These are phyloP conservation scores for Cliona cf. orientalis DNA, from an alignment of 37 sponge, comb jelly and placozoan genomes.

Conservation along the genomic window DNA sequence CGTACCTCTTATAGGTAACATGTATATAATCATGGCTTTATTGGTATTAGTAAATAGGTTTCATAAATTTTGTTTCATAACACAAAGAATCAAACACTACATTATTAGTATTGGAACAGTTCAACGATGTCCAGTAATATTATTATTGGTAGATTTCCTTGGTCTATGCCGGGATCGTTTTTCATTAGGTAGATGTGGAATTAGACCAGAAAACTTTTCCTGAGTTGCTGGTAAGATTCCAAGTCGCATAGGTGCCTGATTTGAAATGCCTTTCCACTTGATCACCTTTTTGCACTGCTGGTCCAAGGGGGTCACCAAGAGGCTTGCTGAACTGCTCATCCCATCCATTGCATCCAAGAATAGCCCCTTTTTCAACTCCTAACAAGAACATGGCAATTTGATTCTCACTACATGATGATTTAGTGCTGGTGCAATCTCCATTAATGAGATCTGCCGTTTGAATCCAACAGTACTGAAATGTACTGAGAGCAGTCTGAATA, in stretches of 20 bases:
- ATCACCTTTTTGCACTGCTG: slow-evolving; percentile 17
- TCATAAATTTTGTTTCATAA: too few species aligned
- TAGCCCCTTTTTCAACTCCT: slow-evolving; percentile 2
- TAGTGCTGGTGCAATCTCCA: slow-evolving; percentile 27
- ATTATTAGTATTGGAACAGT: too few species aligned
- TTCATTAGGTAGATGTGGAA: too few species aligned
- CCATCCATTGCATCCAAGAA: slow-evolving; percentile 24
- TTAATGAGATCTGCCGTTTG: slow-evolving; percentile 13
- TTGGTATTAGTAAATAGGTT: too few species aligned
- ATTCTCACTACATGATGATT: slow-evolving; percentile 1
- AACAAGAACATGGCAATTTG: slow-evolving; percentile 21
- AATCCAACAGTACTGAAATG: neutral
- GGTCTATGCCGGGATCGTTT: too few species aligned
- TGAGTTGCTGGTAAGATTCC: slow-evolving; percentile 27
- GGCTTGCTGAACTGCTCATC: slow-evolving; percentile 26
- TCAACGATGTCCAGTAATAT: too few species aligned
- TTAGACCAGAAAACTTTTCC: slow-evolving; percentile 35
- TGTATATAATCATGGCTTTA: too few species aligned
- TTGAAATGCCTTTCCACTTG: slow-evolving; percentile 25
- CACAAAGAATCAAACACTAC: too few species aligned
- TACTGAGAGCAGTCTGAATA: slow-evolving; percentile 1
- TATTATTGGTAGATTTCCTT: too few species aligned
- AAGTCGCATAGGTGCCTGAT: slow-evolving; percentile 45
- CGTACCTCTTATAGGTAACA: too few species aligned
- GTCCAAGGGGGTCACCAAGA: slow-evolving; percentile 48